Evolutionary conservation across 1,140 invertebrate genomes (phyloP).

Genomic region (Cryptotermes secundus): DNA sequence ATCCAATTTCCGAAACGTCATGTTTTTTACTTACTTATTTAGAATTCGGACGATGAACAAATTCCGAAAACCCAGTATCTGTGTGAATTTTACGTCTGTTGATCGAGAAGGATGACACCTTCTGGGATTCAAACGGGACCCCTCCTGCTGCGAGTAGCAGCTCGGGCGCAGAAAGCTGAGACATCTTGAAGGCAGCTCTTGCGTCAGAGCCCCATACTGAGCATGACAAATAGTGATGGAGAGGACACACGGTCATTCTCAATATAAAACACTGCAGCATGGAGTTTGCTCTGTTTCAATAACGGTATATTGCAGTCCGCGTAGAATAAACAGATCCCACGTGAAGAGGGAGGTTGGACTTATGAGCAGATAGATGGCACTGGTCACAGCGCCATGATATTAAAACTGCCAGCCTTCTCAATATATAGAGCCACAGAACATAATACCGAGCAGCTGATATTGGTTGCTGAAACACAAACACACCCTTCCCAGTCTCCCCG

Average conservation of each 20-base stretch:
- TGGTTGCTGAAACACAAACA: conserved; percentile 15
- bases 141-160: no score
- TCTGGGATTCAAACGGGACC: no score
- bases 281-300: background rate
- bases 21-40: no score
- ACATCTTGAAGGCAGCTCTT: no score
- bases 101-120: no score
- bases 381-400: background rate
- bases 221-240: background rate
- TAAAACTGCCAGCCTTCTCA: conserved; percentile 9
- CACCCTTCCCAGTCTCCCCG: background rate
- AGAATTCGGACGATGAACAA: no score
- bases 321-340: background rate
- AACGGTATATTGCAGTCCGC: conserved; percentile 10
- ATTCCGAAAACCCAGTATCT: no score
- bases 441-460: background rate
- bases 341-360: background rate
- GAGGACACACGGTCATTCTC: background rate
- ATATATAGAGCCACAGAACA: conserved; percentile 8
- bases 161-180: no score
- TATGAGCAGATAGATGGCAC: conserved; percentile 2
- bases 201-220: background rate
- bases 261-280: background rate
- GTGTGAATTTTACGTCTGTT: no score
- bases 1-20: no score